Conservation (phyloP, 2,888 invertebrate genomes). For the Flabesymbios commensalis region DNA sequence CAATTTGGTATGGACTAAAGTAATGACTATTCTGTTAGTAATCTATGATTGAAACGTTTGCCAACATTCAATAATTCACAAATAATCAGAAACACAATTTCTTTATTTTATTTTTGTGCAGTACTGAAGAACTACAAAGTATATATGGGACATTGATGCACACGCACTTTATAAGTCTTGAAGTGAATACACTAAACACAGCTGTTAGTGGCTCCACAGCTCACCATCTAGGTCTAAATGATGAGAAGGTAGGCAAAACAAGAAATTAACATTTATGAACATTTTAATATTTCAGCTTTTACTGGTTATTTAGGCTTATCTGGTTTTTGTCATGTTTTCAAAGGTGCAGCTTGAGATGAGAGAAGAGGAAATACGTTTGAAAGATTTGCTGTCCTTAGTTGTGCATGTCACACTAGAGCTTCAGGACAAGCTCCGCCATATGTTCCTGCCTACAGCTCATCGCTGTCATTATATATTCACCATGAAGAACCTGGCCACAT, state of each 20-base stretch:
- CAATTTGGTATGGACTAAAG: no score
- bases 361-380: constrained; percentile 47
- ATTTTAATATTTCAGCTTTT: not conserved
- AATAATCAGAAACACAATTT: no score
- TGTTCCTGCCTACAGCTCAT: constrained; percentile 57
- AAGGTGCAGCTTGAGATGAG: constrained; percentile 38
- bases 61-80: no score
- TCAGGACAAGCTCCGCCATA: constrained; percentile 51
- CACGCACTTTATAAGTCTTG: constrained; percentile 54
- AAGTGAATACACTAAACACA: constrained; percentile 28
- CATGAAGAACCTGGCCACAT: constrained; percentile 48
- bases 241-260: constrained; percentile 44
- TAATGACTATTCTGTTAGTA: no score
- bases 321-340: not conserved
- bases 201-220: constrained; percentile 14
- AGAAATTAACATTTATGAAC: not conserved
- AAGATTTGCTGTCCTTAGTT: constrained; percentile 42
- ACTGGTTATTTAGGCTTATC: not conserved
- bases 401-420: constrained; percentile 56
- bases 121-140: constrained; percentile 52
- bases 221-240: constrained; percentile 44
- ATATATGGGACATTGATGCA: constrained; percentile 52
- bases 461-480: constrained; percentile 60
- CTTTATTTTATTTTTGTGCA: no score
- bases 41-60: no score